Evolutionary conservation across 2,797 vertebrate genomes (phyloP), one percentile per base, ranked within the genome.

Genomic region (Hoplostethus mediterraneus): DNA sequence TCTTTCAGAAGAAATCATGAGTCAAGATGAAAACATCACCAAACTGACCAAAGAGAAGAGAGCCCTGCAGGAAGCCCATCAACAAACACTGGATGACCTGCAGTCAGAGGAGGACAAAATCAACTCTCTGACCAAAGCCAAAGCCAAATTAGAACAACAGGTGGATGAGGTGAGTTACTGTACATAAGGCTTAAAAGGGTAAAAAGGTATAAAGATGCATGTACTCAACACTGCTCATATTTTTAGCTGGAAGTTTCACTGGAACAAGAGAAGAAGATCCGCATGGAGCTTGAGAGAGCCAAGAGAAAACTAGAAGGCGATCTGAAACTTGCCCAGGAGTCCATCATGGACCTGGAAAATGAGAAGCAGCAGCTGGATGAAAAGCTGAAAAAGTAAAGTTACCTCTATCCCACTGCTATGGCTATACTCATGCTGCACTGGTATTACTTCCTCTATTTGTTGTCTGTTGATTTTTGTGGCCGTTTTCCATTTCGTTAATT

Each of bases 281-380:
- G 91, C 0, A 63, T 93, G 67, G 94, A 95, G 68, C 88, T 95
- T 62, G 92, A 95, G 73, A 84, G 91, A 80, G 85, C 81, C 73
- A 95, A 95, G 73, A 92, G 94, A 72, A 95, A 94, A 58, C 86
- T 95, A 33, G 94, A 95, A 63, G 94, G 91, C 51, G 94, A 95
- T 63, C 57, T 95, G 76, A 95, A 95, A 81, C 90, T 95, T 10
- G 79, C 92, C 3, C 93, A 94, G n/a, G 95, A 95, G 86, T 90
- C 92, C 52, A 78, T 93, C 45, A 81, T 80, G 67, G 93, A 95
- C 54, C 82, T 96, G 72, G 90, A 95, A 75, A 95, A 89, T 14
- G 88, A 94, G 8, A 95, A 93, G 62, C 92, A 94, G 13, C 89
- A 93, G 68, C 76, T 94, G 76, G 93, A 95, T 3, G 93, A 95